phyloP scores from a whole-genome alignment of 2,797 vertebrate genomes.

The Callimico goeldii region DNA sequence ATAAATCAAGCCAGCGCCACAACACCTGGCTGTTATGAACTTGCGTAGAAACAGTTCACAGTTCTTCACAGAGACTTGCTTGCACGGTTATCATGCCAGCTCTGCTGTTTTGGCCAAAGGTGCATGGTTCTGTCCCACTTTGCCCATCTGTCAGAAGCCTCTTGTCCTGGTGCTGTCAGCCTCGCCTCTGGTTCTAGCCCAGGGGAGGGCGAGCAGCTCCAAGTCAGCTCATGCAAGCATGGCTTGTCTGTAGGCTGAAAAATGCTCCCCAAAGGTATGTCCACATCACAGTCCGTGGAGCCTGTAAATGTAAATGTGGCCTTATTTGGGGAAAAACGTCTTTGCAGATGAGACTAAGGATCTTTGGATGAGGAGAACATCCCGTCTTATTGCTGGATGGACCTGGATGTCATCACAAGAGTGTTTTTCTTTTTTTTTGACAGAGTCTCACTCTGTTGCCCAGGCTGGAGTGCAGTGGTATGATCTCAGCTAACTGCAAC shows the following conservation, averaged over 20 bases:
- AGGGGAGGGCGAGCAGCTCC: not conserved
- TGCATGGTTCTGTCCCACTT: not conserved
- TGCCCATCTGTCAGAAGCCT: not conserved
- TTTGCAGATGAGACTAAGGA: not conserved
- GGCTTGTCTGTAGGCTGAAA: not conserved
- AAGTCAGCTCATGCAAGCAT: not conserved
- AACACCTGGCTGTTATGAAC: no score
- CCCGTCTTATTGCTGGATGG: not conserved
- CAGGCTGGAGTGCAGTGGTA: no score
- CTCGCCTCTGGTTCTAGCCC: not conserved
- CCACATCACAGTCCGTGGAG: not conserved
- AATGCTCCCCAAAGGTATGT: no score
- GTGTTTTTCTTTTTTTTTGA: not conserved
- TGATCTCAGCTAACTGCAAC: no score
- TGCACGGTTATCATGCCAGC: rapidly evolving
- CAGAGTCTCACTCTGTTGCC: no score
- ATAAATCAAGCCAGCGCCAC: not conserved
- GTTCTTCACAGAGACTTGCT: not conserved
- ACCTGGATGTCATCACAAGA: not conserved
- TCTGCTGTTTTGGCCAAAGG: not conserved
- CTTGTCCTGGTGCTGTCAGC: no score
- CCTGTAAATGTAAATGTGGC: not conserved
- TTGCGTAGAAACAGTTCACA: not conserved
- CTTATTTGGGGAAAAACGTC: not conserved
- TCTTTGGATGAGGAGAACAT: not conserved